These are phyloP conservation scores for Rallus crepitans DNA, from an alignment of 2,797 vertebrate genomes.

Conservation along the genomic window DNA sequence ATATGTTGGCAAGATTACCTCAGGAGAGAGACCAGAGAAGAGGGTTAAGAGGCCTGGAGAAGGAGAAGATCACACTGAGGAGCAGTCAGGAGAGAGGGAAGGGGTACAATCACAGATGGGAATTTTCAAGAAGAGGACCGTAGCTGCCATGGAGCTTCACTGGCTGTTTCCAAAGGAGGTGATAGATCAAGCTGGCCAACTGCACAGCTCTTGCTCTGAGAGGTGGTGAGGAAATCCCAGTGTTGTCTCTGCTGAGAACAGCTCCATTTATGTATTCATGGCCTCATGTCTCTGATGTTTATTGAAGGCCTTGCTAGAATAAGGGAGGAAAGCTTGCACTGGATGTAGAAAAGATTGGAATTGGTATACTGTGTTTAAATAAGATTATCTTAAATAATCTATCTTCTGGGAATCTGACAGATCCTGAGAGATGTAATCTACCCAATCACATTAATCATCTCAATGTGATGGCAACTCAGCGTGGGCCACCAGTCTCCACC, in stretches of 20 bases:
- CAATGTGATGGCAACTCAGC: rapidly evolving
- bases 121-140: not conserved
- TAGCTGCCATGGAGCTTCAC: not conserved
- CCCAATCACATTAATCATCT: not conserved
- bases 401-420: not conserved
- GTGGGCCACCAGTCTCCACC: not conserved
- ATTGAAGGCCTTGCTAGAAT: not conserved
- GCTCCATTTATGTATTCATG: not conserved
- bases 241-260: not conserved
- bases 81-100: not conserved
- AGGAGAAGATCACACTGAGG: not conserved
- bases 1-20: rapidly evolving
- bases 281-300: not conserved
- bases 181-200: not conserved
- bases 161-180: not conserved
- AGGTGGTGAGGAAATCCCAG: not conserved
- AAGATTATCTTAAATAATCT: constrained; percentile 46
- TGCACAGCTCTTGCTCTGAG: not conserved
- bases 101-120: not conserved
- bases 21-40: not conserved
- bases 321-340: not conserved
- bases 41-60: not conserved
- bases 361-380: constrained; percentile 19
- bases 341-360: not conserved
- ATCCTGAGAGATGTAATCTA: not conserved